phyloP scores from a whole-genome alignment of 2,113 vertebrate species.

The Carlito syrichta region DNA sequence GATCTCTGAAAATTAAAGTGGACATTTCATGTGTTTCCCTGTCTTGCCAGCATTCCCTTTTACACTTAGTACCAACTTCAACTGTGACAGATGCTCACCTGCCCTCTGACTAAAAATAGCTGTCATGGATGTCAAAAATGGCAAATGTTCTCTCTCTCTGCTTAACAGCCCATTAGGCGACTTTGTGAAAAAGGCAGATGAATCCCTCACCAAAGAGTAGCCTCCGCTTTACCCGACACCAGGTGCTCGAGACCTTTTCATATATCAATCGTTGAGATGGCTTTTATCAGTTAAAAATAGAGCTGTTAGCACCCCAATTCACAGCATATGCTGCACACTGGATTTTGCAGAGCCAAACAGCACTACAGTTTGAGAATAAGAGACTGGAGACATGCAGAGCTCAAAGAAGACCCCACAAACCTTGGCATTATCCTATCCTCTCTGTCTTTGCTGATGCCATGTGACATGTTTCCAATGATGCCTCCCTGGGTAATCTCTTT shows the following conservation, averaged over 20 bases:
- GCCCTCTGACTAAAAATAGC: slow-evolving; percentile 52
- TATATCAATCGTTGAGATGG: not conserved
- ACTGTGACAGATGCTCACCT: not conserved
- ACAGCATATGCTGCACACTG: not conserved
- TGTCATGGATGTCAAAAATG: not conserved
- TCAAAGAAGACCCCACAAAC: not conserved
- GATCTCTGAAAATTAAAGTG: not conserved
- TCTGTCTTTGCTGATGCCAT: not conserved
- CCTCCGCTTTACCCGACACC: not conserved
- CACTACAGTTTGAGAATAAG: not conserved
- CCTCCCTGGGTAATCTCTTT: not conserved
- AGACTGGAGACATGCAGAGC: not conserved
- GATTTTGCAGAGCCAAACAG: not conserved
- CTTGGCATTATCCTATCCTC: not conserved
- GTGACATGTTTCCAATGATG: not conserved
- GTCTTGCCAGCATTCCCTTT: not conserved
- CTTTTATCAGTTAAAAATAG: slow-evolving; percentile 42
- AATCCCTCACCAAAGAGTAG: slow-evolving; percentile 5
- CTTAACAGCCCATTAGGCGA: slow-evolving; percentile 9
- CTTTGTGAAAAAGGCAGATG: not conserved
- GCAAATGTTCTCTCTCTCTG: slow-evolving; percentile 7
- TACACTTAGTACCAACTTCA: not conserved
- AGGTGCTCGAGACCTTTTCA: not conserved
- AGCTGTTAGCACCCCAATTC: not conserved
- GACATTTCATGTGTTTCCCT: not conserved